Evolutionary conservation across 2,113 vertebrate species (phyloP).

Genomic region (Rhadina sibilatrix): DNA sequence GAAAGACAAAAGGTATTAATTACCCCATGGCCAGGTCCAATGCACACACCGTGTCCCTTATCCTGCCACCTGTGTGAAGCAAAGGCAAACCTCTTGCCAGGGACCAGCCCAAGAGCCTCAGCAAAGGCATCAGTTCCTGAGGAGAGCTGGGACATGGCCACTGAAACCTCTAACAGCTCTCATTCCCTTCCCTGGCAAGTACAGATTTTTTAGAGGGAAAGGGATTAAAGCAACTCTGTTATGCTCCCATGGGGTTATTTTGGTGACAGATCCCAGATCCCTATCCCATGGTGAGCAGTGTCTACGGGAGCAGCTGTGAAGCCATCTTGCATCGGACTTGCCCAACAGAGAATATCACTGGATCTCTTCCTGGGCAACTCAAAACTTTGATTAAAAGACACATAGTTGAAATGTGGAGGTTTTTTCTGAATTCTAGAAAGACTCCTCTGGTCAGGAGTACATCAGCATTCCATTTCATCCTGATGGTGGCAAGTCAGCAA

Average conservation of each 20-base stretch:
- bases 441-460: neutral
- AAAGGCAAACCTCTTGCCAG: neutral
- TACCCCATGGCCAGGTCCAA: neutral
- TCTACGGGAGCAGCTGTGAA: neutral
- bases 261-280: neutral
- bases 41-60: neutral
- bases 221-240: neutral
- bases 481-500: neutral
- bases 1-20: neutral
- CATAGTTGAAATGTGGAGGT: neutral
- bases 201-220: neutral
- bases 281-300: neutral
- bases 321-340: neutral
- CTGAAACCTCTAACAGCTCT: neutral
- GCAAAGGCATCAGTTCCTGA: neutral
- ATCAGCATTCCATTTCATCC: neutral
- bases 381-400: neutral
- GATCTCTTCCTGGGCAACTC: neutral
- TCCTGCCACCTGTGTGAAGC: neutral
- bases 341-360: neutral
- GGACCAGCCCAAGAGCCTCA: neutral
- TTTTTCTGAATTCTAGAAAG: neutral
- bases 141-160: accelerated
- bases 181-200: neutral
- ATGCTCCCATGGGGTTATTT: neutral